Evolutionary conservation across 2,888 invertebrate species (phyloP).

Genomic region (Watsonalla cultraria): DNA sequence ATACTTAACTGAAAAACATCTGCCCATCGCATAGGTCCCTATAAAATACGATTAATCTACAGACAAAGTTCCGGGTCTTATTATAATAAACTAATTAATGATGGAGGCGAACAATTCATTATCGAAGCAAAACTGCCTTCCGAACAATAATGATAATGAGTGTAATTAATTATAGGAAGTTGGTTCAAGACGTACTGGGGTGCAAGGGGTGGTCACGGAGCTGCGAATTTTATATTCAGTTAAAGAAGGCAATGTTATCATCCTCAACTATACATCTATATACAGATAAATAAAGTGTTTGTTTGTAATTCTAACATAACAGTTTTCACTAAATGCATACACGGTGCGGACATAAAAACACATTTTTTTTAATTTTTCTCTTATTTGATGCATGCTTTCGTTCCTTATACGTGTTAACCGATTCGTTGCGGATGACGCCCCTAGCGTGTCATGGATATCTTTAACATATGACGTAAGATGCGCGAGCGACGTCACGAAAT

Average conservation of each 20-base stretch:
- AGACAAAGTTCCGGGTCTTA: conserved; percentile 69
- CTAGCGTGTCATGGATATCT: no score
- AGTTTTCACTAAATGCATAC: no score
- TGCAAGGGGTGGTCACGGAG: conserved; percentile 34
- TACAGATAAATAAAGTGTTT: no score
- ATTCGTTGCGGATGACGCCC: no score
- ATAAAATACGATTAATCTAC: conserved; percentile 76
- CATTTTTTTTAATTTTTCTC: no score
- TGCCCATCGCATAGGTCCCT: conserved; percentile 29
- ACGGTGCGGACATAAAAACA: no score
- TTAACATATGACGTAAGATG: no score
- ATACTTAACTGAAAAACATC: neutral
- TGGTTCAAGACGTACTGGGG: conserved; percentile 70
- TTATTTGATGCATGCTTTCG: no score
- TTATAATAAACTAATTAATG: conserved; percentile 80
- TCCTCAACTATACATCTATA: no score
- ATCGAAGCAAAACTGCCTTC: conserved; percentile 78
- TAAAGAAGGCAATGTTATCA: conserved; percentile 33
- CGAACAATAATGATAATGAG: conserved; percentile 79
- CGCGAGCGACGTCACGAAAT: no score
- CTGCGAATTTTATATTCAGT: conserved; percentile 14
- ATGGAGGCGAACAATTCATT: conserved; percentile 77
- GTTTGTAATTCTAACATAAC: no score
- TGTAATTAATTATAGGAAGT: conserved; percentile 78
- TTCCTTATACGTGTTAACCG: no score